Evolutionary conservation across 1,140 invertebrate genomes (phyloP), one percentile per base, ranked within the genome.

Genomic region (Medauroidea extradentata): DNA sequence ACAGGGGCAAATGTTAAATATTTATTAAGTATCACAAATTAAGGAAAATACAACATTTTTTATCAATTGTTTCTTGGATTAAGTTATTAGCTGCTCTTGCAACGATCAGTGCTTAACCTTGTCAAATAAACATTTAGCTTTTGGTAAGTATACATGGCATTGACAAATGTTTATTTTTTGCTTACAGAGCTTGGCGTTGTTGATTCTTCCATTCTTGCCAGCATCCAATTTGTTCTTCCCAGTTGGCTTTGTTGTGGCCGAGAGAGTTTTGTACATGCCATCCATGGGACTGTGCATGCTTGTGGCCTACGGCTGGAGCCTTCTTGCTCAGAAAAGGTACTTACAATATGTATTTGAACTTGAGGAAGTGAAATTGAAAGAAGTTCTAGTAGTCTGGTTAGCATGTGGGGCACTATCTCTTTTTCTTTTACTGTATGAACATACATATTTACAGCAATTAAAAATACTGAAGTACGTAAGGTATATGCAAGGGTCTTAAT

Each of bases 251-350:
- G 94, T 98, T 29, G 87, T 99, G 9, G 96, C 96, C 4, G 96
- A 99, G 77, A 79, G 96, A 66, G 89, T 98, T 34, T 81, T 98
- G 0, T 98, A 99, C 75, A 92, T 96, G 76, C 95, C 96, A 3
- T 98, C 94, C 2, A 96, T 98, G 91, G 96, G 95, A 9, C 98
- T 94, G 78, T 98, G 94, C 70, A 85, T 98, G 72, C 78, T 98
- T 2, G 82, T 97, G 2, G 93, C 91, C 3, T 91, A 93, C 64
- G 92, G 93, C 19, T 80, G 81, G 76, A 78, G 75, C 56, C 72
- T 80, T 43, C 63, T 84, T 27, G 69, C 72, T 19, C 73, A 79
- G 57, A 80, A 77, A 65, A 77, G 74, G 82, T 83, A 34, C 29
- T n/a, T n/a, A n/a, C n/a, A n/a, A n/a, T n/a, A n/a, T n/a, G n/a